Percentiles rank a stretch among this genome's conserved stretches.
Conservation (phyloP, 2,797 vertebrate genomes). For the Strix occidentalis region DNA sequence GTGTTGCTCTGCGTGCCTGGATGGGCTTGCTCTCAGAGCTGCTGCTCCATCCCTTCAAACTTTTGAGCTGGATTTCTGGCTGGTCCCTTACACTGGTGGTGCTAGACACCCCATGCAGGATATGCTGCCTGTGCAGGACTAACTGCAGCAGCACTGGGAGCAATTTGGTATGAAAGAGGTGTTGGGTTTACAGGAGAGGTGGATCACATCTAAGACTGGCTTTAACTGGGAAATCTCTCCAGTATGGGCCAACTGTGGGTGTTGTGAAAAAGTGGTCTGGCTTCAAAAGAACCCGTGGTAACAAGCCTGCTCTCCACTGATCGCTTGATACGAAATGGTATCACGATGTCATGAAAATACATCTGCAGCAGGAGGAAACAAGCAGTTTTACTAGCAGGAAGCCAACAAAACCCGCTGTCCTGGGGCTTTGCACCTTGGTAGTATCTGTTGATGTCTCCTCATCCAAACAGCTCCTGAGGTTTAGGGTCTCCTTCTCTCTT, state of each 20-base stretch:
- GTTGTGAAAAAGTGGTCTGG: background rate
- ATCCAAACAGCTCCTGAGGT: background rate
- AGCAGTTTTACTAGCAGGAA: background rate
- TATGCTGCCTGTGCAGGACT: background rate
- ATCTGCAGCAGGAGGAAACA: background rate
- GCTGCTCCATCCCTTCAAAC: background rate
- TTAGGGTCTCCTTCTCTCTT: background rate
- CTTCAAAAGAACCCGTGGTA: background rate
- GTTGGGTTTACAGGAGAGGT: background rate
- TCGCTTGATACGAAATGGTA: background rate
- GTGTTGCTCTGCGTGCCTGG: background rate
- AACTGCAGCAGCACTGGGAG: background rate
- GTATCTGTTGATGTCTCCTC: background rate
- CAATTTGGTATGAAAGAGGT: background rate
- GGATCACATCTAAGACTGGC: background rate
- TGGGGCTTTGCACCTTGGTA: background rate
- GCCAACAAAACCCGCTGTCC: background rate
- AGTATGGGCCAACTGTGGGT: rapidly evolving
- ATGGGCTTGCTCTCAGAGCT: background rate
- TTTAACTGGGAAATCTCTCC: background rate
- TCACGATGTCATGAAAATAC: background rate
- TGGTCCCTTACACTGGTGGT: background rate
- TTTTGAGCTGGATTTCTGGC: background rate
- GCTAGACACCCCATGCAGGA: background rate
- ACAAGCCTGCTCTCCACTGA: background rate